Conservation (phyloP, 2,113 vertebrate genomes). For the Alces alces region DNA sequence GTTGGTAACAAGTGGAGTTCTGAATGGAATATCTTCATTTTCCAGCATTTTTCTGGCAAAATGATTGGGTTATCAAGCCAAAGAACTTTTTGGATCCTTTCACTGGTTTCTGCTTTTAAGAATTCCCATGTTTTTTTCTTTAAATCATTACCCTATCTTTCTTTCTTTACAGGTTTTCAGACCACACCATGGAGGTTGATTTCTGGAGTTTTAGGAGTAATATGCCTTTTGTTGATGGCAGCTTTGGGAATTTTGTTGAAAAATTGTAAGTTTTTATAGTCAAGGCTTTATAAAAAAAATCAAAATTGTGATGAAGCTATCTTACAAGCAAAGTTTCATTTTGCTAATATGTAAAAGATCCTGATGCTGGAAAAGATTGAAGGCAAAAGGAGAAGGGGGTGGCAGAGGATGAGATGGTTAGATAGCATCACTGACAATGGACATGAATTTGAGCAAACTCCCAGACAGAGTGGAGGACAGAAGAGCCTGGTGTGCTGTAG, state of each 20-base stretch:
- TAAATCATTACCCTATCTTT: not conserved
- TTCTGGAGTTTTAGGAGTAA: conserved; percentile 44
- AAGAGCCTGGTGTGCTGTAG: not conserved
- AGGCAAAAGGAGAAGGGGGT: not conserved
- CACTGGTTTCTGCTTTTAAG: not conserved
- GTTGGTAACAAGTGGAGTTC: not conserved
- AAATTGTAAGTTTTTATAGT: conserved; percentile 37
- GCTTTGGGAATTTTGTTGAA: conserved; percentile 40
- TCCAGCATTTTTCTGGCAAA: not conserved
- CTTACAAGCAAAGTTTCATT: not conserved
- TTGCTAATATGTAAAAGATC: not conserved
- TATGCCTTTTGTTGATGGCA: not conserved
- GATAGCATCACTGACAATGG: not conserved
- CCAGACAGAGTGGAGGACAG: not conserved
- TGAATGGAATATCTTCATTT: not conserved
- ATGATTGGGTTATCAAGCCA: not conserved
- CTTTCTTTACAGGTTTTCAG: conserved; percentile 30
- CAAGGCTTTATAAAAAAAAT: not conserved
- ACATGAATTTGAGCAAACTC: not conserved
- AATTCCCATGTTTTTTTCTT: not conserved
- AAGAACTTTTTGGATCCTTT: not conserved
- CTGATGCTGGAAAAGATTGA: not conserved
- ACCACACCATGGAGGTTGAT: conserved; percentile 39
- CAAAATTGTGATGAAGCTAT: not conserved
- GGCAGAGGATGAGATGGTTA: not conserved